These are phyloP conservation scores for Rhinoderma darwinii DNA, from an alignment of 2,113 vertebrate genomes.

Conservation along the genomic window DNA sequence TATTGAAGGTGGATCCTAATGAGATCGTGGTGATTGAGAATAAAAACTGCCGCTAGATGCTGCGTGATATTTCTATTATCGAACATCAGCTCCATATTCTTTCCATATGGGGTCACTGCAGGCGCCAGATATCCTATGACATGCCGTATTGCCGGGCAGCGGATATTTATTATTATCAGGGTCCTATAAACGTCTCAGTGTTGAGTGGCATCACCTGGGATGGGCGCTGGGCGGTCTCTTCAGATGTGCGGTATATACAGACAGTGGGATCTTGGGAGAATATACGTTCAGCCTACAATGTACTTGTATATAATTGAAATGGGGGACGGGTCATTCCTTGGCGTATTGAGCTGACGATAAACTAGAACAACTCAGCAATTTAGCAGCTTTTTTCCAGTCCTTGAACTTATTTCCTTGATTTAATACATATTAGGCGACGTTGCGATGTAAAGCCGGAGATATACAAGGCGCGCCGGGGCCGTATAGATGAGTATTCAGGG, in stretches of 20 bases:
- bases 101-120: no score
- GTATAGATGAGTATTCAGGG: background rate
- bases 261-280: background rate
- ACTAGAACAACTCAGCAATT: constrained; percentile 14
- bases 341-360: background rate
- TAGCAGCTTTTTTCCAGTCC: constrained; percentile 19
- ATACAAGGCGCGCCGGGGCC: constrained; percentile 6
- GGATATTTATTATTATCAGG: no score
- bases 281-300: background rate
- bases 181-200: no score
- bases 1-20: no score
- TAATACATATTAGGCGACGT: background rate
- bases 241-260: background rate
- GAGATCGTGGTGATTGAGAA: no score
- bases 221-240: background rate
- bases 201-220: background rate
- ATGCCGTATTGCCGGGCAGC: no score
- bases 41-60: no score
- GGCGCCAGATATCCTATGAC: no score
- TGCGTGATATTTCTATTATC: no score
- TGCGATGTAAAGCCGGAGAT: background rate
- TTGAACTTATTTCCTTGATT: constrained; percentile 26
- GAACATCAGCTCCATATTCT: no score
- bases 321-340: background rate
- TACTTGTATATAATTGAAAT: background rate